Evolutionary conservation across 2,113 vertebrate species (phyloP), one percentile per base, ranked within the genome.

Genomic region (Picathartes gymnocephalus): DNA sequence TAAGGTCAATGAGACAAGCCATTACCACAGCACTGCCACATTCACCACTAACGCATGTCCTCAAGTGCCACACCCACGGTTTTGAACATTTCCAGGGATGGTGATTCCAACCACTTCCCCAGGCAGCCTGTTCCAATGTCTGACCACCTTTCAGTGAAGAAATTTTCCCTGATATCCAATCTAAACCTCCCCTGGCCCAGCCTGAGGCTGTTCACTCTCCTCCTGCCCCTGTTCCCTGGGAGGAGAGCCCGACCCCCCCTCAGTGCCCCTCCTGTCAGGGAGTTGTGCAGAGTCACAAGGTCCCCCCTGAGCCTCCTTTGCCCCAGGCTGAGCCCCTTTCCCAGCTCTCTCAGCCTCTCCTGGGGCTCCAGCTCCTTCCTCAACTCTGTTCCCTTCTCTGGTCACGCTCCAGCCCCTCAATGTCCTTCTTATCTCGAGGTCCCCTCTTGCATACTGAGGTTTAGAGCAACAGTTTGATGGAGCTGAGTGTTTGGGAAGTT

Each of bases 351-450:
- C 65, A 21, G 35, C 51, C 2, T 0, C 13, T 81, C 17, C 64
- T 81, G 51, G 18, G 3, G 51, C 44, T 78, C 45, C 45, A 45
- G 15, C 0, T 2, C 54, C 7, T 45, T 28, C 9, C 30, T 13
- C 56, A 70, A 16, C 24, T 24, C 65, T 0, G 0, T 54, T 71
- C 13, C 24, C 20, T 17, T 6, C 40, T 0, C 85, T 56, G 74
- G n/a, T 21, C 30, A 7, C 0, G 0, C 9, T 30, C 20, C 48
- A 53, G 4, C 6, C 2, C 11, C 5, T 35, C 25, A 11, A 15
- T 21, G 17, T 35, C 20, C 25, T 11, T 54, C 15, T 71, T 35
- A 40, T 9, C 37, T 37, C 1, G 0, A 50, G 17, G 11, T 50
- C 3, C 7, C 15, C 25, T 84, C 19, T 37, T 81, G 22, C n/a